Evolutionary conservation across 2,113 vertebrate species (phyloP).

Genomic region (Coracopsis vasa): DNA sequence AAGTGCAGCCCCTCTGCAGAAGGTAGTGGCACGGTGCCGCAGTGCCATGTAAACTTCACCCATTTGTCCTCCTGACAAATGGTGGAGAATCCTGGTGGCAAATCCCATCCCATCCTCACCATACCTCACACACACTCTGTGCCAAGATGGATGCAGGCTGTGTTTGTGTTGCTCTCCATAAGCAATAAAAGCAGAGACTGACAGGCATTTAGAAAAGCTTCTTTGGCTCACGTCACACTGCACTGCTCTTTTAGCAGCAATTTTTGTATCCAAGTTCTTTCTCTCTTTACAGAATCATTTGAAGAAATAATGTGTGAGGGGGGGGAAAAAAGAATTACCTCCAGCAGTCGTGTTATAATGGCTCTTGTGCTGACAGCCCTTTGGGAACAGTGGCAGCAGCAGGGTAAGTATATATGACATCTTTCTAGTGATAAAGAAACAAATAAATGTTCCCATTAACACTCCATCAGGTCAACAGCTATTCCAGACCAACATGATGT

Average conservation of each 20-base stretch:
- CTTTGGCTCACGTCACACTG: background rate
- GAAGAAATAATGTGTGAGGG: constrained; percentile 52
- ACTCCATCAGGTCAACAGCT: constrained; percentile 67
- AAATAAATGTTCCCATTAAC: constrained; percentile 74
- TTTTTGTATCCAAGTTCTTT: background rate
- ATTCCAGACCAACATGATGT: constrained; percentile 46
- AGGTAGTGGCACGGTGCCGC: background rate
- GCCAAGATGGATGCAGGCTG: rapidly evolving
- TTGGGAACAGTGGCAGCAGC: constrained; percentile 65
- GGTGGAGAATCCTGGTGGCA: background rate
- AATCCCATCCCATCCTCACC: background rate
- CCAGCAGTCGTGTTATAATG: constrained; percentile 60
- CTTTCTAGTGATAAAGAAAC: constrained; percentile 74
- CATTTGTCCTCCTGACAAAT: rapidly evolving
- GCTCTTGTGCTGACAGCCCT: constrained; percentile 68
- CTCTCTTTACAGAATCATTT: constrained; percentile 29
- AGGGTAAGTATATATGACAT: constrained; percentile 64
- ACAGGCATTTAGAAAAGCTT: background rate
- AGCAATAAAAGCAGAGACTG: background rate
- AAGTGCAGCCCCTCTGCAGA: rapidly evolving
- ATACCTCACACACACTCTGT: rapidly evolving
- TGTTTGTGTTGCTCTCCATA: background rate
- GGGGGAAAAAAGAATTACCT: background rate
- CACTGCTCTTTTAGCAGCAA: constrained; percentile 3
- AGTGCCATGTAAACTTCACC: rapidly evolving